phyloP scores from a whole-genome alignment of 2,113 vertebrate genomes.

The Ictidomys tridecemlineatus region DNA sequence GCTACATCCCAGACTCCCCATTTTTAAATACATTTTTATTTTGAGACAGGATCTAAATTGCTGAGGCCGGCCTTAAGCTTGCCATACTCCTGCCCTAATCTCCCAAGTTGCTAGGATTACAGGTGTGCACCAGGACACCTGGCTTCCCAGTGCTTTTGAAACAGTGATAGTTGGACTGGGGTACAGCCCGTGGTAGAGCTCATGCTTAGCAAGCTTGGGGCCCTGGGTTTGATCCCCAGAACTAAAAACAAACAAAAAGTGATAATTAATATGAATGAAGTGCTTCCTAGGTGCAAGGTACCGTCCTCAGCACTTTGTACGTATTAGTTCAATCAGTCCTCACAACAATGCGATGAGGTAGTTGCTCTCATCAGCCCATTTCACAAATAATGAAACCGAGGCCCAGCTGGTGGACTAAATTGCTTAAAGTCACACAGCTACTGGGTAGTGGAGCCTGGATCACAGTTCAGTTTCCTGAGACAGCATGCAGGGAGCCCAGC shows the following conservation, averaged over 20 bases:
- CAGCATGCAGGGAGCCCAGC: background rate
- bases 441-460: background rate
- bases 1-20: too few relatives aligned
- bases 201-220: background rate
- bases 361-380: background rate
- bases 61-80: background rate
- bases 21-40: background rate
- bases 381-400: background rate
- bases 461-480: background rate
- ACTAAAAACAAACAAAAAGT: background rate
- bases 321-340: background rate
- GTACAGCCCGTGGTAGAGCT: background rate
- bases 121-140: background rate
- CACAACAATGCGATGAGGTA: rapidly evolving
- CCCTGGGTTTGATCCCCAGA: background rate
- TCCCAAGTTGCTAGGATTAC: background rate
- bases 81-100: background rate
- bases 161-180: background rate
- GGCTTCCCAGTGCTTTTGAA: background rate
- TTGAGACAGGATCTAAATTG: background rate
- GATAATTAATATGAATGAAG: background rate
- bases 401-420: too few relatives aligned
- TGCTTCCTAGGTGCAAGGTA: background rate
- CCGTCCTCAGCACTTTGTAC: background rate
- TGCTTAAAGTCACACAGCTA: background rate